Base-by-base conservation (phyloP, 2,113 vertebrate genomes). In the Spilogale gracilis region DNA sequence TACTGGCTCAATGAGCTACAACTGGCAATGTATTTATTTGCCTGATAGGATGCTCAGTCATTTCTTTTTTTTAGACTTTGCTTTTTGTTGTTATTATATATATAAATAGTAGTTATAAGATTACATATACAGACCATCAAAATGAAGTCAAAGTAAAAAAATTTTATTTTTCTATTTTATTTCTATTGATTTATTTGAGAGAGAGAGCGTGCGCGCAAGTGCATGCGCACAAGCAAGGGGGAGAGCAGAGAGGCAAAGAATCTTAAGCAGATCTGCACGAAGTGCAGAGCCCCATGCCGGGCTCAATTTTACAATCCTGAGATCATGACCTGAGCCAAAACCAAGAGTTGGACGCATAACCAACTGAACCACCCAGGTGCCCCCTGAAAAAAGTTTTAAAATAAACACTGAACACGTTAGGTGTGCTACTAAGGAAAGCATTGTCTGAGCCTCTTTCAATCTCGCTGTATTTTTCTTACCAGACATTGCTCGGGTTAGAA, bases 401-500 rank as follows among this genome's bases (percentile, higher is more conserved):
- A 45, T 23, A 17, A 92, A 95, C 1, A 86, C 13, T 56, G n/a
- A 69, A 84, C 5, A 80, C 8, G 56, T 65, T 43, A 61, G 21
- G 3, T 56, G 88, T 48, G 48, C 38, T 69, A 81, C 54, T 54
- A 78, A 79, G 20, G 32, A 23, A 91, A 74, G 25, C n/a, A 27
- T 0, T 91, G 21, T 56, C 60, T 52, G 32, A 93, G 52, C 4
- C 17, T 84, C 16, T 54, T n/a, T 63, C 80, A 83, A 18, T 58
- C 10, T 67, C 27, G 10, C 14, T 71, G 6, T 38, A 9, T 32
- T 97, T 96, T 97, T 69, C 98, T 98, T 98, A 99, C 99, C 99
- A 98, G 99, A 99, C 99, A 99, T 99, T 74, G 99, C 99, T 98
- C 99, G 99, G 85, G 99, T 99, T 93, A 99, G 98, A 97, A 99